Conservation (phyloP, 1,140 invertebrate genomes). For the Rhizoglyphus robini region DNA sequence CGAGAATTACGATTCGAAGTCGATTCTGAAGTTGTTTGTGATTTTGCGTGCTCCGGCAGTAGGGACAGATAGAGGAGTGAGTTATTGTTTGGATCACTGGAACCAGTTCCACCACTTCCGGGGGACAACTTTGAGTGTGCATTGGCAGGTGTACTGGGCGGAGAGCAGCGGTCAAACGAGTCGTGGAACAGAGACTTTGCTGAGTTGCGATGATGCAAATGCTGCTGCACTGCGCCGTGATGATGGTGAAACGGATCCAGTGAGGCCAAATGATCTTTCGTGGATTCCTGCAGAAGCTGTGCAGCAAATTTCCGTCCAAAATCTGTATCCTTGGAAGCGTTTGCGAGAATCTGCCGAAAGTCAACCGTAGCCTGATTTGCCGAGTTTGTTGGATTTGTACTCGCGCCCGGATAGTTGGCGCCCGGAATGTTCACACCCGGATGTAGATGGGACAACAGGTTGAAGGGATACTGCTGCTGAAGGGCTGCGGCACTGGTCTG, state of each 20-base stretch:
- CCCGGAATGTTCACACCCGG: not conserved
- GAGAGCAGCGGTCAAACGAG: too few relatives aligned
- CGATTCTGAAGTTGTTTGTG: not conserved
- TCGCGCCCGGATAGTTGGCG: not conserved
- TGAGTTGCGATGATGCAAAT: too few relatives aligned
- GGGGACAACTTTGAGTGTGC: too few relatives aligned
- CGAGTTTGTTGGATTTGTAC: not conserved
- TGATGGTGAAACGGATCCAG: not conserved
- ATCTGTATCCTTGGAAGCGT: conserved; percentile 6
- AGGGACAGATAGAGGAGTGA: not conserved
- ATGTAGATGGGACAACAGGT: not conserved
- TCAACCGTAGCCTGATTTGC: not conserved
- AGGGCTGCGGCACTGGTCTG: too few relatives aligned
- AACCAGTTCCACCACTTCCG: too few relatives aligned
- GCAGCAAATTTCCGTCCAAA: conserved; percentile 6
- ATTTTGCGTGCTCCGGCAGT: not conserved
- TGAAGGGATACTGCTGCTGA: not conserved
- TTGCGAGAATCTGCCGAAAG: conserved; percentile 1
- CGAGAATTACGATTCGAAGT: not conserved
- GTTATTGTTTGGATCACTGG: conserved; percentile 15
- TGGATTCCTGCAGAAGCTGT: not conserved
- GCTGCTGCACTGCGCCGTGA: too few relatives aligned
- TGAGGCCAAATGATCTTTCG: not conserved
- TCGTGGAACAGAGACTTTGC: too few relatives aligned
- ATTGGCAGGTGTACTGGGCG: not conserved